Base-by-base conservation (phyloP, 2,888 invertebrate species). In the Hydroisotoma schaefferi region DNA sequence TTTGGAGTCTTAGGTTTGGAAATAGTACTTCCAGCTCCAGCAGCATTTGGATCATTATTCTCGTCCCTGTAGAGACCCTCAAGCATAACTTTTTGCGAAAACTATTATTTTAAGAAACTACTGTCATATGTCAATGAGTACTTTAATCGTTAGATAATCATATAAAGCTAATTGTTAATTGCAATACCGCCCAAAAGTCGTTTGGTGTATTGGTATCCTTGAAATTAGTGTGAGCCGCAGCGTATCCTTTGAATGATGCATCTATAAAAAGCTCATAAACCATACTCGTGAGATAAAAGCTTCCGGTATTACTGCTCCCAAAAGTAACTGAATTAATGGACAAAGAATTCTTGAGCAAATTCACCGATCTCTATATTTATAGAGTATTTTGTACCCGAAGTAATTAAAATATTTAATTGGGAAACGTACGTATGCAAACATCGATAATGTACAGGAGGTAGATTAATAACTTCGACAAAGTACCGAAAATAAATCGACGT, bases 241-340 rank as follows among this genome's bases (percentile, higher is more conserved):
- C 25, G 25, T 47, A 47, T 1, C 33, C 26, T 33, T 66, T 62
- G 69, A 80, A 79, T 20, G 76, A 71, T 1, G 78, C 76, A 55
- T 81, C 79, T 48, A 83, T 73, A 73, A 85, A 84, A 43, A 83
- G 77, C 61, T 81, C 78, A 54, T 76, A 78, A 74, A 85, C 77
- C 20, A 80, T 81, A 73, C 81, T 81, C 2, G 83, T 83, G 75
- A 83, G 81, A 76, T 83, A 83, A 74, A 79, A 85, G 77, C 81
- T 81, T 47, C 80, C 80, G 1, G 81, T 76, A 55, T 78, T 79
- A 40, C 80, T 80, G 78, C 81, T 80, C 22, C 82, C 81, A 74
- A 83, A 80, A 4, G 81, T 80, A 61, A 59, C 51, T 43, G 12
- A 26, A 44, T 37, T 23, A 15, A 10, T 22, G 15, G n/a, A 23